A percentile compares a stretch with the other conserved stretches of the same genome.
These are phyloP conservation scores for Stegostoma tigrinum DNA, from an alignment of 2,113 vertebrate genomes.

Conservation along the genomic window DNA sequence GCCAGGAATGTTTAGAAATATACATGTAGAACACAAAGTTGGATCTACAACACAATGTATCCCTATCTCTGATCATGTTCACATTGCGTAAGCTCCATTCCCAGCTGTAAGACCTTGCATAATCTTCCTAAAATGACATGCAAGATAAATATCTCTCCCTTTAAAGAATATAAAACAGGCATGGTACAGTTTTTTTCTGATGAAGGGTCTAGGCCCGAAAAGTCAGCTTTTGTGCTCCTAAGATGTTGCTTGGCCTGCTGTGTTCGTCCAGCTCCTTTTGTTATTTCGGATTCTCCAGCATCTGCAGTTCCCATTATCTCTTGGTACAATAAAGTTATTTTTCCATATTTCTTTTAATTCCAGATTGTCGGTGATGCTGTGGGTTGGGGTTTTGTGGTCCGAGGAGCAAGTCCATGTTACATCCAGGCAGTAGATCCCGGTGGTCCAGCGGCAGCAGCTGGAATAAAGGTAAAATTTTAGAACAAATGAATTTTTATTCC, in stretches of 20 bases:
- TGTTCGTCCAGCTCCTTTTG: no score
- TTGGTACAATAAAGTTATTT: not conserved
- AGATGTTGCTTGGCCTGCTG: no score
- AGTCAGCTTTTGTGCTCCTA: no score
- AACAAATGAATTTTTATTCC: not conserved
- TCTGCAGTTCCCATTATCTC: no score
- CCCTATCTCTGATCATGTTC: not conserved
- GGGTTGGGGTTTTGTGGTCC: conserved; percentile 80
- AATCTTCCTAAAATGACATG: not conserved
- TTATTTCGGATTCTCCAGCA: no score
- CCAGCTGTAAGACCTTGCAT: not conserved
- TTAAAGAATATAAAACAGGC: not conserved
- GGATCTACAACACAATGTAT: not conserved
- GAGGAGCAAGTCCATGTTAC: conserved; percentile 70
- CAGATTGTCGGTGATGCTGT: conserved; percentile 76
- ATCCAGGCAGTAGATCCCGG: conserved; percentile 79
- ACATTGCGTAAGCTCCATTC: not conserved
- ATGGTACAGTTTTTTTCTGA: no score
- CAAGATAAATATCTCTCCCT: conserved; percentile 6
- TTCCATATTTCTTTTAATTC: not conserved
- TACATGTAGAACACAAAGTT: not conserved
- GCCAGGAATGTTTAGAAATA: not conserved
- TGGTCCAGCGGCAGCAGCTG: conserved; percentile 74
- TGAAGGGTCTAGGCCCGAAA: no score
- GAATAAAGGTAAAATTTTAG: conserved; percentile 64